These are phyloP conservation scores for Orthosia gothica DNA, from an alignment of 2,888 invertebrate species.

Conservation along the genomic window DNA sequence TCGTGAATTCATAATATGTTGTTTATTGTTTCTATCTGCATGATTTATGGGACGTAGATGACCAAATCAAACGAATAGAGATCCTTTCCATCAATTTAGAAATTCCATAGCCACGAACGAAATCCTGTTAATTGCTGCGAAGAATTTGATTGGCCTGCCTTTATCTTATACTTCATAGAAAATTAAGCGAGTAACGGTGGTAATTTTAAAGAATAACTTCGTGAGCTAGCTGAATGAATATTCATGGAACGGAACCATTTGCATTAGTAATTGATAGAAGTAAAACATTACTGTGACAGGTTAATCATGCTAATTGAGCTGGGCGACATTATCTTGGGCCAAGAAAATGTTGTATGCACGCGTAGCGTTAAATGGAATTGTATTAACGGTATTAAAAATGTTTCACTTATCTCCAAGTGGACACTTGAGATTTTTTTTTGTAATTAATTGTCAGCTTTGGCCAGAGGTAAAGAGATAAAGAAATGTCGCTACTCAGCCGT, in stretches of 20 bases:
- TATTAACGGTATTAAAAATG: slow-evolving; percentile 68
- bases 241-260: slow-evolving; percentile 83
- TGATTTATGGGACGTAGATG: slow-evolving; percentile 40
- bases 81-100: slow-evolving; percentile 12
- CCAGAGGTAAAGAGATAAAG: slow-evolving; percentile 33
- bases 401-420: slow-evolving; percentile 60
- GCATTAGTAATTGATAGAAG: slow-evolving; percentile 87
- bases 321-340: slow-evolving; percentile 75
- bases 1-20: slow-evolving; percentile 54
- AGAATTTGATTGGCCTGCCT: slow-evolving; percentile 6
- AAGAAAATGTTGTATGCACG: slow-evolving; percentile 67
- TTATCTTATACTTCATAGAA: slow-evolving; percentile 21
- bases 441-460: slow-evolving; percentile 43
- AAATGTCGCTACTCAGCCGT: slow-evolving; percentile 9
- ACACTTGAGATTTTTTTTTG: slow-evolving; percentile 44
- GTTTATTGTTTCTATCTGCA: slow-evolving; percentile 51
- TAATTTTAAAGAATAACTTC: slow-evolving; percentile 66
- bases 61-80: slow-evolving; percentile 1
- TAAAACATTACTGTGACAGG: slow-evolving; percentile 82
- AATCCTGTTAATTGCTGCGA: neutral
- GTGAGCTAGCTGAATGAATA: slow-evolving; percentile 80
- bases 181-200: slow-evolving; percentile 52
- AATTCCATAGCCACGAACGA: neutral
- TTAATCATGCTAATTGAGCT: slow-evolving; percentile 83
- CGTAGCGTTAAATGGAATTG: slow-evolving; percentile 69